Base-by-base conservation (phyloP, 2,888 invertebrate genomes). In the Torymus aiolomorphi region DNA sequence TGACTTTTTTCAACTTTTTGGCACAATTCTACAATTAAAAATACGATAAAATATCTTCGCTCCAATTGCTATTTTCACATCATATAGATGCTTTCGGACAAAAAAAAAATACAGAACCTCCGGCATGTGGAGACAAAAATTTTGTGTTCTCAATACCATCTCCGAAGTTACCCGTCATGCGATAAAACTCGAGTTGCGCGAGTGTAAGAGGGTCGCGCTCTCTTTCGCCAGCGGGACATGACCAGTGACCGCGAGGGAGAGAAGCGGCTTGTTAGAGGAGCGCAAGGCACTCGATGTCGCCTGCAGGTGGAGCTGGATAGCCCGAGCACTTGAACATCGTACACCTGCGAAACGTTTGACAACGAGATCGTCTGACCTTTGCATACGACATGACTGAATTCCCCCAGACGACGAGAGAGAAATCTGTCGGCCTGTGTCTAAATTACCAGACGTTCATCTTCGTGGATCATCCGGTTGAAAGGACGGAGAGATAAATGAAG, bases 211-310 rank as follows among this genome's bases (percentile, higher is more conserved):
- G 31, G 31, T 8, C n/a, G n/a, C 54, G 52, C 24, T 18, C n/a
- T 54, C 20, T 54, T 51, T 20, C 51, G 18, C 18, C 66, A 20
- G 24, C 51, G 18, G 13, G 51, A 66, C 20, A 42, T 49, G 16
- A 42, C 63, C 16, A 4, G 42, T 31, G 63, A 42, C 63, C 63
- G n/a, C 63, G 42, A 42, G 63, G 42, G 42, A 63, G 63, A 63
- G 63, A 63, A 63, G n/a, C 63, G 16, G 61, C 61, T 62, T 62
- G 61, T 62, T 62, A 63, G 63, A 31, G 42, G 14, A n/a, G 14
- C 12, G 42, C 42, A n/a, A 16, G 13, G n/a, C 10, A 63, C 63
- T 63, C 42, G 63, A 42, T 11, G 63, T 63, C 63, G n/a, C n/a
- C n/a, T 3, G 42, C 63, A 63, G 63, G 63, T 63, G 42, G 16